A percentile compares a stretch with the other conserved stretches of the same genome.
Conservation (phyloP, 2,797 vertebrate genomes). For the Anolis apletophallus region DNA sequence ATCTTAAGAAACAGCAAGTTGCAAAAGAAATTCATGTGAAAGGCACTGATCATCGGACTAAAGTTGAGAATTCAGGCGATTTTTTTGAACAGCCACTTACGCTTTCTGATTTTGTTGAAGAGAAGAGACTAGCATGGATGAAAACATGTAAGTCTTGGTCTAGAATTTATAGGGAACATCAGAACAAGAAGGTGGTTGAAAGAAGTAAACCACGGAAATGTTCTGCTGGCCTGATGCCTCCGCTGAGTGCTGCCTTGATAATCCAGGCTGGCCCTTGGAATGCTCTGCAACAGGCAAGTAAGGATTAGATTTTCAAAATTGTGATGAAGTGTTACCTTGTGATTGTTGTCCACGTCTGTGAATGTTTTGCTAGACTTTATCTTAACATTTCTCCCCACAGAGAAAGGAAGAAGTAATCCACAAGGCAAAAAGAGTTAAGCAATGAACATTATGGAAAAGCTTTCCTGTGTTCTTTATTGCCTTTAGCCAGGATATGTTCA, state of each 20-base stretch:
- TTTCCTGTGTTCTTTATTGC: not conserved
- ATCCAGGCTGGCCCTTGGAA: slow-evolving; percentile 79
- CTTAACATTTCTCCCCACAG: not conserved
- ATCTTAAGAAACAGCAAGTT: slow-evolving; percentile 41
- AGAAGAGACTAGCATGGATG: slow-evolving; percentile 88
- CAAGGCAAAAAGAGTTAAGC: not conserved
- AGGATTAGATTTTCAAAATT: not conserved
- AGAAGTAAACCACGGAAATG: slow-evolving; percentile 68
- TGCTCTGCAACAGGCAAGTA: slow-evolving; percentile 86
- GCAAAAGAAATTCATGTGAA: slow-evolving; percentile 40
- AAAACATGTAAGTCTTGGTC: slow-evolving; percentile 85
- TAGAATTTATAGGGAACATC: slow-evolving; percentile 81
- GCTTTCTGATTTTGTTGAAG: slow-evolving; percentile 79
- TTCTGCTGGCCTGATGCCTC: slow-evolving; percentile 61
- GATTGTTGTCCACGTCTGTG: not conserved
- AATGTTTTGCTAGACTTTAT: not conserved
- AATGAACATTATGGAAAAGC: not conserved
- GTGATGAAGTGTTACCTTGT: not conserved
- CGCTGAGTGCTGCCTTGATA: slow-evolving; percentile 79
- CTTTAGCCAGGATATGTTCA: not conserved
- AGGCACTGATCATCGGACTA: slow-evolving; percentile 3
- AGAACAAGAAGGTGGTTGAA: slow-evolving; percentile 72
- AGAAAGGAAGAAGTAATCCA: not conserved
- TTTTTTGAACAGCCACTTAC: slow-evolving; percentile 13
- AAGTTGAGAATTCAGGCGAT: not conserved